phyloP scores from a whole-genome alignment of 2,797 vertebrate genomes.

The Dermochelys coriacea region DNA sequence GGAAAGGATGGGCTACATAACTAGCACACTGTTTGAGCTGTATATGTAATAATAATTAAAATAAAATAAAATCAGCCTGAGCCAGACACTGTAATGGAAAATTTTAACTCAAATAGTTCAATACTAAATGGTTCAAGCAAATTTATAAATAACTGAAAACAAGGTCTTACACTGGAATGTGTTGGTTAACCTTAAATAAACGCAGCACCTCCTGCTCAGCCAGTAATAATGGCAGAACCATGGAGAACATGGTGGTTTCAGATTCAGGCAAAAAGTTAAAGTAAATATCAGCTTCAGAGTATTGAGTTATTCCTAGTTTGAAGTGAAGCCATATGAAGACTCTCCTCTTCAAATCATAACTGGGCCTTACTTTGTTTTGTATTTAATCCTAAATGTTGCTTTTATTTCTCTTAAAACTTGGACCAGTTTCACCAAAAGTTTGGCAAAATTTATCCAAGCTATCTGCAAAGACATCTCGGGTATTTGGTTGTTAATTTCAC shows the following conservation, averaged over 20 bases:
- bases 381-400: neutral
- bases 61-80: fast-evolving
- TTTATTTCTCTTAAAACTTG: too few relatives aligned
- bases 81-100: neutral
- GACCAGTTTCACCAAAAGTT: too few relatives aligned
- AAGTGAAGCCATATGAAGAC: neutral
- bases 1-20: too few relatives aligned
- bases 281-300: neutral
- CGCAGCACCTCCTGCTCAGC: neutral
- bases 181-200: neutral
- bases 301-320: neutral
- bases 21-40: neutral
- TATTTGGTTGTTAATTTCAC: too few relatives aligned
- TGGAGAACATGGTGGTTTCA: neutral
- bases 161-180: neutral
- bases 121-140: neutral
- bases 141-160: neutral
- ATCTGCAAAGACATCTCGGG: too few relatives aligned
- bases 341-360: neutral
- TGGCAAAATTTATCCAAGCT: too few relatives aligned
- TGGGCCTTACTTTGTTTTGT: neutral
- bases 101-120: neutral
- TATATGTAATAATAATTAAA: neutral
- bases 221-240: neutral
- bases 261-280: neutral